Conservation (phyloP, 2,113 vertebrate species). For the Hippocampus barbouri region DNA sequence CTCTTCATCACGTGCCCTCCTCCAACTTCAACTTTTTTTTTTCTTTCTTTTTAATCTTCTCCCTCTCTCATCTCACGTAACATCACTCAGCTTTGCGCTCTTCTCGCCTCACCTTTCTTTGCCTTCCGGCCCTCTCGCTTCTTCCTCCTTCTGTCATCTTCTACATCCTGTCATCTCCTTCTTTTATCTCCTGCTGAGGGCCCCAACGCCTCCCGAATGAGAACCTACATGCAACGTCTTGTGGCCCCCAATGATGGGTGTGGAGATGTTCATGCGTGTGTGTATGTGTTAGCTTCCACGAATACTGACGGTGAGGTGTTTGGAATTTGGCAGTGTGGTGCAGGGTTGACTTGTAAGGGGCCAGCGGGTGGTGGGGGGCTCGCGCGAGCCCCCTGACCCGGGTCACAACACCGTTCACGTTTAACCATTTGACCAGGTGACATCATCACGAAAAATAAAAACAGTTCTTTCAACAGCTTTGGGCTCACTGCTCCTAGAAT, state of each 20-base stretch:
- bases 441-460: neutral
- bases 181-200: neutral
- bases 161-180: conserved; percentile 1
- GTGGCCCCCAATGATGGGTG: conserved; percentile 40
- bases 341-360: neutral
- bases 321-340: conserved; percentile 50
- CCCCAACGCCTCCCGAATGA: conserved; percentile 39
- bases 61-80: neutral
- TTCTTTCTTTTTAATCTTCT: neutral
- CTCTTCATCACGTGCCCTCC: neutral
- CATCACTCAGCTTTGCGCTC: neutral
- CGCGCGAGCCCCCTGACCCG: conserved; percentile 33
- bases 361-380: conserved; percentile 1
- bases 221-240: conserved; percentile 32
- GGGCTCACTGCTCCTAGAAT: too few species aligned
- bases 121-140: neutral
- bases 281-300: neutral
- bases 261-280: conserved; percentile 5
- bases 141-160: neutral
- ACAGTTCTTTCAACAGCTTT: too few species aligned
- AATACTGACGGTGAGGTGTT: conserved; percentile 31
- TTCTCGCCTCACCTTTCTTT: neutral
- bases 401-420: conserved; percentile 7
- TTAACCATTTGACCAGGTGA: neutral
- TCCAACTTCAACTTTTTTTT: neutral